Evolutionary conservation across 2,797 vertebrate species (phyloP).

Genomic region (Leptatherina wallacei): DNA sequence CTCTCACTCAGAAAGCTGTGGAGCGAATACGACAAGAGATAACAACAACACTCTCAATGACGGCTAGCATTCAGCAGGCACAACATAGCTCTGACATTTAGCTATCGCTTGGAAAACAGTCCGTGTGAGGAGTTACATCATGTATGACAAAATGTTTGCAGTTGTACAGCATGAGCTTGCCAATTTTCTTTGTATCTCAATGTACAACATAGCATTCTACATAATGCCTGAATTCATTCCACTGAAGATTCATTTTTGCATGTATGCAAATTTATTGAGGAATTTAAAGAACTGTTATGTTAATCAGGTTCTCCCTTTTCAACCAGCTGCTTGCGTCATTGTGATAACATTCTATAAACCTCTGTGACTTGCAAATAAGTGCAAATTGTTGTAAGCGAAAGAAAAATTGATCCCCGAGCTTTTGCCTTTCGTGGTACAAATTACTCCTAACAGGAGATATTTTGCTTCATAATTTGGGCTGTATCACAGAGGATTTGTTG

Average conservation of each 20-base stretch:
- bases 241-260: conserved; percentile 8
- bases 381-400: conserved; percentile 50
- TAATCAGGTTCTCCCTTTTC: conserved; percentile 26
- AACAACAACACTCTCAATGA: conserved; percentile 5
- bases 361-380: conserved; percentile 58
- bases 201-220: conserved; percentile 13
- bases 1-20: conserved; percentile 30
- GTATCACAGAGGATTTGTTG: not conserved
- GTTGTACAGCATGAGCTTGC: conserved; percentile 1
- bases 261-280: conserved; percentile 26
- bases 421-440: conserved; percentile 30
- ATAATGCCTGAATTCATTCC: conserved; percentile 18
- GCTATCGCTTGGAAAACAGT: conserved; percentile 12
- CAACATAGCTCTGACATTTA: not conserved
- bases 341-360: conserved; percentile 48
- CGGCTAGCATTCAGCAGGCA: conserved; percentile 12
- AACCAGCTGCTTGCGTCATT: conserved; percentile 42
- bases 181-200: not conserved
- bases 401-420: conserved; percentile 59
- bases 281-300: conserved; percentile 29
- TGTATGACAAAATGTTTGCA: not conserved
- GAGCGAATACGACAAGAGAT: conserved; percentile 17
- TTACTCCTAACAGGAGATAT: conserved; percentile 5
- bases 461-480: conserved; percentile 27
- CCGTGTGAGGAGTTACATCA: conserved; percentile 11